phyloP scores from a whole-genome alignment of 2,113 vertebrate genomes.

The Epinephelus fuscoguttatus region DNA sequence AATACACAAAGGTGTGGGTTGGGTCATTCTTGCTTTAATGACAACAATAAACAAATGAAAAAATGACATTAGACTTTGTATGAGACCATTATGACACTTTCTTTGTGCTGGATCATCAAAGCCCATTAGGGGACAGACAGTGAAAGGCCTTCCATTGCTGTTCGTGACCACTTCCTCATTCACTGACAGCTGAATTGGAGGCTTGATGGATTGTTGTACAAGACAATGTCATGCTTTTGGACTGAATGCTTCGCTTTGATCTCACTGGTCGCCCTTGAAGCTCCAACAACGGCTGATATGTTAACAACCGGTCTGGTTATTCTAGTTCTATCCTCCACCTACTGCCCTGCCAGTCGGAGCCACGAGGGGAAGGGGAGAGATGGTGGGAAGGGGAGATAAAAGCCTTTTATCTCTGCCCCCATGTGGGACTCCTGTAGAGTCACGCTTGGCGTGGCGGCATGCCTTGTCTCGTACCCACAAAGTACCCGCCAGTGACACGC shows the following conservation, averaged over 20 bases:
- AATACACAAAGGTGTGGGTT: constrained; percentile 73
- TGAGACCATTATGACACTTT: constrained; percentile 69
- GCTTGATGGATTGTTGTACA: constrained; percentile 75
- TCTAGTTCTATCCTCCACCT: constrained; percentile 70
- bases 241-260: constrained; percentile 79
- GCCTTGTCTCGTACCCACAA: constrained; percentile 72
- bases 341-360: constrained; percentile 68
- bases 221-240: constrained; percentile 77
- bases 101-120: constrained; percentile 81
- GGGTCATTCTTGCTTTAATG: constrained; percentile 66
- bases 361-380: constrained; percentile 39
- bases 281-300: constrained; percentile 75
- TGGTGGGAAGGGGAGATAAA: constrained; percentile 58
- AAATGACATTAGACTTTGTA: constrained; percentile 71
- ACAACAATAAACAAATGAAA: constrained; percentile 75
- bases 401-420: constrained; percentile 74
- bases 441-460: constrained; percentile 52
- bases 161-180: constrained; percentile 78
- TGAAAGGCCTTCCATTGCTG: constrained; percentile 68
- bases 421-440: constrained; percentile 66
- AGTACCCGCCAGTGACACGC: constrained; percentile 68
- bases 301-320: constrained; percentile 78
- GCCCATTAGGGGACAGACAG: constrained; percentile 75
- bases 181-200: constrained; percentile 75
- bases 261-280: constrained; percentile 74